Conservation (phyloP, 1,140 invertebrate species). For the Drosophila neocordata region DNA sequence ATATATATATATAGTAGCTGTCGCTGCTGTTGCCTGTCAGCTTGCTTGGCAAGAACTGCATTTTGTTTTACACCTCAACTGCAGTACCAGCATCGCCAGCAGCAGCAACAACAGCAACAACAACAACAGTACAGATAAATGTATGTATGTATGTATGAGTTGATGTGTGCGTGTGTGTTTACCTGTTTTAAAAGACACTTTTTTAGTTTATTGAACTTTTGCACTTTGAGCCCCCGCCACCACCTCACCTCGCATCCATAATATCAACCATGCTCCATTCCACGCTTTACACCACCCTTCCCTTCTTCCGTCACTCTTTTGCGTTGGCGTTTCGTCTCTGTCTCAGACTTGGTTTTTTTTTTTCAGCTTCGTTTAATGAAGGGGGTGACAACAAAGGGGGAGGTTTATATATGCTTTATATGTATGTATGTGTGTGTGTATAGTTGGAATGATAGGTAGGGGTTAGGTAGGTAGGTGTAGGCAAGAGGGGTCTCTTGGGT, state of each 20-base stretch:
- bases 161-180: conserved; percentile 44
- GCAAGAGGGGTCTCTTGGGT: not conserved
- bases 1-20: conserved; percentile 15
- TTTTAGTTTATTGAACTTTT: conserved; percentile 79
- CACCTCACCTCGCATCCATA: conserved; percentile 25
- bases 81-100: conserved; percentile 22
- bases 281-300: conserved; percentile 14
- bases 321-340: conserved; percentile 52
- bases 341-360: not conserved
- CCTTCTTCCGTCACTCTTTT: conserved; percentile 35
- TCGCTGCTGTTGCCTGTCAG: conserved; percentile 17
- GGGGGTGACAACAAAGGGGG: not conserved
- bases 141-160: conserved; percentile 16
- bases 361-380: not conserved
- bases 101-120: conserved; percentile 31
- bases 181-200: conserved; percentile 78
- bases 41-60: conserved; percentile 75
- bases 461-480: not conserved
- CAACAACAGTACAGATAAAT: conserved; percentile 25
- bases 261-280: not conserved
- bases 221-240: conserved; percentile 59
- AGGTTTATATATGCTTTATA: not conserved
- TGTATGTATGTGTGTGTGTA: conserved; percentile 1
- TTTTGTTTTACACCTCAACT: conserved; percentile 57
- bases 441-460: too few relatives aligned